Conservation (phyloP, 2,888 invertebrate species). For the Cerceris rybyensis region DNA sequence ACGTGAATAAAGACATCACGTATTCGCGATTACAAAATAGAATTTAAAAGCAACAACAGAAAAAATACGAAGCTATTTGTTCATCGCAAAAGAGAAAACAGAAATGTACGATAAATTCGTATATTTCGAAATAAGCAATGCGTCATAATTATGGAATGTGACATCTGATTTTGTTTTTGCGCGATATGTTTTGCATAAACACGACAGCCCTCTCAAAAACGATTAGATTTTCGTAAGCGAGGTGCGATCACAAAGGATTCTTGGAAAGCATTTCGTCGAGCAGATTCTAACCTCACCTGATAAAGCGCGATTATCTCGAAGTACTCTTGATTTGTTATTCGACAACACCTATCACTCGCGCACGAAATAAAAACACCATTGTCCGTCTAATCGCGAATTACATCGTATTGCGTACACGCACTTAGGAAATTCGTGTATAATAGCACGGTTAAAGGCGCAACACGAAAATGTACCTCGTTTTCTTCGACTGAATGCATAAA, state of each 20-base stretch:
- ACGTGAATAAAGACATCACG: too few relatives aligned
- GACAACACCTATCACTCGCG: background rate
- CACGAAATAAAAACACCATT: slow-evolving; percentile 29
- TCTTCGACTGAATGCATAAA: slow-evolving; percentile 26
- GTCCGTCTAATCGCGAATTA: slow-evolving; percentile 19
- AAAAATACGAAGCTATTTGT: too few relatives aligned
- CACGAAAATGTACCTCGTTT: slow-evolving; percentile 33
- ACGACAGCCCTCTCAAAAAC: background rate
- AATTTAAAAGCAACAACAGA: too few relatives aligned
- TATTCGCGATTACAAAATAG: too few relatives aligned
- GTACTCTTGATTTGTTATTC: slow-evolving; percentile 19
- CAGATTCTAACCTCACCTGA: slow-evolving; percentile 63
- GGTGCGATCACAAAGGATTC: slow-evolving; percentile 11
- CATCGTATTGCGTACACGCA: slow-evolving; percentile 32
- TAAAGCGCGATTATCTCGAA: slow-evolving; percentile 22
- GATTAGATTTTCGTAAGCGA: slow-evolving; percentile 9
- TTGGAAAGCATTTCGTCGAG: slow-evolving; percentile 19
- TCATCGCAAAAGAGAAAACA: too few relatives aligned
- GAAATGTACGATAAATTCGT: too few relatives aligned
- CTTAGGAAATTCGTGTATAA: background rate
- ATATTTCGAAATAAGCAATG: too few relatives aligned
- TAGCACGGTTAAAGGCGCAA: slow-evolving; percentile 21
- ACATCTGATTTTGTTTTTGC: background rate
- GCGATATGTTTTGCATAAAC: background rate
- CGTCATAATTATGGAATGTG: too few relatives aligned